phyloP scores from a whole-genome alignment of 2,888 invertebrate genomes.

The Cheiracanthium punctorium region DNA sequence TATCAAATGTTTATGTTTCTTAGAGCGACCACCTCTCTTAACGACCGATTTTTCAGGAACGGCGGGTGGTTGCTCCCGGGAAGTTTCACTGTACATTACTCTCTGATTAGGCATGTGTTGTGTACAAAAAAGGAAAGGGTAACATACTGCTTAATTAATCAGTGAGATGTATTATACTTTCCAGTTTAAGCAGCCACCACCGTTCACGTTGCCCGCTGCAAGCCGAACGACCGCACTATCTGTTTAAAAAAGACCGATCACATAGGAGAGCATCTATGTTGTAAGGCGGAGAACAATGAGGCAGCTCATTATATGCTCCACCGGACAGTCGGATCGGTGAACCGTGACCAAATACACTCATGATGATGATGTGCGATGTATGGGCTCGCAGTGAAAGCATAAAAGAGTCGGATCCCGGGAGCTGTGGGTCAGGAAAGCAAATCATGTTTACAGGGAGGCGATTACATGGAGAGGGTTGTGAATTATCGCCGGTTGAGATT shows the following conservation, averaged over 20 bases:
- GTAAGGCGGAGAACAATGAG: not conserved
- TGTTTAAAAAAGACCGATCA: not conserved
- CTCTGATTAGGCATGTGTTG: too few species aligned
- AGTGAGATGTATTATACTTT: too few species aligned
- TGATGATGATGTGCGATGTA: not conserved
- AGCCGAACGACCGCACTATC: not conserved
- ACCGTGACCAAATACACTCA: not conserved
- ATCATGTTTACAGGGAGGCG: constrained; percentile 3
- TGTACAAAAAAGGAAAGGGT: too few species aligned
- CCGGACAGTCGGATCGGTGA: not conserved
- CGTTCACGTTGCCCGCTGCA: too few species aligned
- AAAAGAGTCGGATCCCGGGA: constrained; percentile 4
- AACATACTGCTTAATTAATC: too few species aligned
- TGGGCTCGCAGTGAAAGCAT: not conserved
- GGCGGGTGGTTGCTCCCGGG: too few species aligned
- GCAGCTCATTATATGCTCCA: not conserved
- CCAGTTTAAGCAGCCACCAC: too few species aligned
- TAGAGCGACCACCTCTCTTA: too few species aligned
- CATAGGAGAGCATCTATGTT: not conserved
- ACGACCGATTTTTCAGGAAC: too few species aligned
- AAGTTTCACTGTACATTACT: too few species aligned
- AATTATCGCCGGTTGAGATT: not conserved
- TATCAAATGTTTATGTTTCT: too few species aligned
- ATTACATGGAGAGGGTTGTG: not conserved
- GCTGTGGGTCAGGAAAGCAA: constrained; percentile 13